Evolutionary conservation across 1,140 invertebrate species (phyloP).

Genomic region (Macrotrachela quadricornifera): DNA sequence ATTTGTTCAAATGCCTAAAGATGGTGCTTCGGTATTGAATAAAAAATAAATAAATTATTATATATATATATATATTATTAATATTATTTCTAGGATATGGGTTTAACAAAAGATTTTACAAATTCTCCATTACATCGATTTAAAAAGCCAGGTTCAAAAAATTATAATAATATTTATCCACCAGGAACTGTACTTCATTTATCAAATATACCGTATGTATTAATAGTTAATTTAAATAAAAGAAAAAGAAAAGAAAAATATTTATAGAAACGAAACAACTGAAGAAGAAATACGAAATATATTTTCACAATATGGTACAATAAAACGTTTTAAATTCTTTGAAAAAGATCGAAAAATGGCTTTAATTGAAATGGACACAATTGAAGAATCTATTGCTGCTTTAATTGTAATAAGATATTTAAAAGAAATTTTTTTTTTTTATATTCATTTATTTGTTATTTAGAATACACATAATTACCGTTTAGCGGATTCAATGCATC

Average conservation of each 20-base stretch:
- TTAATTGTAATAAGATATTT: conserved; percentile 42
- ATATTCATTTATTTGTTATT: too few relatives aligned
- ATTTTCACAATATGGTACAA: conserved; percentile 2
- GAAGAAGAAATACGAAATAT: conserved; percentile 13
- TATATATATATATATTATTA: background rate
- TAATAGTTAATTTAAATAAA: background rate
- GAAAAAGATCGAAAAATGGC: conserved; percentile 99
- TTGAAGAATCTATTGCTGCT: conserved; percentile 82
- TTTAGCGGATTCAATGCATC: too few relatives aligned
- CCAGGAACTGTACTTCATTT: conserved; percentile 90
- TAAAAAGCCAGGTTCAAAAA: conserved; percentile 97
- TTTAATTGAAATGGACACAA: conserved; percentile 69
- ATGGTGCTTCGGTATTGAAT: conserved; percentile 44
- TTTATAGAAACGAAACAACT: conserved; percentile 9
- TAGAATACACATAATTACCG: too few relatives aligned
- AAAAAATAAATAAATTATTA: background rate
- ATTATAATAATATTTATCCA: conserved; percentile 98
- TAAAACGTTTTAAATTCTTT: conserved; percentile 18
- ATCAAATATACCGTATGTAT: conserved; percentile 74
- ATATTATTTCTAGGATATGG: conserved; percentile 46
- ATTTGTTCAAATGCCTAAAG: conserved; percentile 90
- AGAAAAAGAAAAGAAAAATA: background rate
- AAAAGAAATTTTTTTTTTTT: too few relatives aligned
- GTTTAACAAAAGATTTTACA: conserved; percentile 87
- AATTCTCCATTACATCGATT: conserved; percentile 87